Conservation (phyloP, 2,797 vertebrate genomes). For the Eulemur mongoz region DNA sequence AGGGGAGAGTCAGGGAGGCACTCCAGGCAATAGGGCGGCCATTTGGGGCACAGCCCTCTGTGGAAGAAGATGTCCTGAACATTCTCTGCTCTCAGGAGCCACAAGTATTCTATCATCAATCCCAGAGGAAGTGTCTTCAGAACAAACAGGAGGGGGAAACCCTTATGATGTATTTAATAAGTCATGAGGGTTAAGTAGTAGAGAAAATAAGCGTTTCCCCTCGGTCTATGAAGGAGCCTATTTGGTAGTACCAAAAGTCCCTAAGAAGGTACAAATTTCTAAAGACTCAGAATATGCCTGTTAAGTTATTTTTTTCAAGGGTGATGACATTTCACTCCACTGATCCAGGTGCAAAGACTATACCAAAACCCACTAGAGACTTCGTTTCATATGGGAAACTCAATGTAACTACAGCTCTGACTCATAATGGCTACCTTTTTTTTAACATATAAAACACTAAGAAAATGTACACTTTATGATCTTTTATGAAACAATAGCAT, state of each 20-base stretch:
- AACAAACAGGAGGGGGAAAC: background rate
- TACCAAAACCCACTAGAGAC: background rate
- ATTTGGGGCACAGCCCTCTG: background rate
- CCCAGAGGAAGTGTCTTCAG: constrained; percentile 14
- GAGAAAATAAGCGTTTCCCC: background rate
- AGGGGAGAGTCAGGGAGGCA: background rate
- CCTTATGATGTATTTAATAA: background rate
- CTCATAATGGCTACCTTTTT: background rate
- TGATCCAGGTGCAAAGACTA: background rate
- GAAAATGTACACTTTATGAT: constrained; percentile 22
- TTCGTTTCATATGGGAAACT: background rate
- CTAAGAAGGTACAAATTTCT: background rate
- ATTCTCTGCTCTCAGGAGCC: background rate
- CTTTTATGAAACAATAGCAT: constrained; percentile 31
- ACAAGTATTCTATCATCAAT: background rate
- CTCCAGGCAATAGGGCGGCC: background rate
- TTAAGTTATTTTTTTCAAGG: background rate
- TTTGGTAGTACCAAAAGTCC: background rate
- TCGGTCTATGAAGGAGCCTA: background rate
- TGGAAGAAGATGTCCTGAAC: background rate
- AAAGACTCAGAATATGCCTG: background rate
- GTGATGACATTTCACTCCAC: constrained; percentile 2
- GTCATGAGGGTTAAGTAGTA: background rate
- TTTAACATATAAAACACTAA: background rate
- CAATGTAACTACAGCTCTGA: background rate